These are phyloP conservation scores for Hystrix cristata DNA, from an alignment of 2,113 vertebrate species.

Conservation along the genomic window DNA sequence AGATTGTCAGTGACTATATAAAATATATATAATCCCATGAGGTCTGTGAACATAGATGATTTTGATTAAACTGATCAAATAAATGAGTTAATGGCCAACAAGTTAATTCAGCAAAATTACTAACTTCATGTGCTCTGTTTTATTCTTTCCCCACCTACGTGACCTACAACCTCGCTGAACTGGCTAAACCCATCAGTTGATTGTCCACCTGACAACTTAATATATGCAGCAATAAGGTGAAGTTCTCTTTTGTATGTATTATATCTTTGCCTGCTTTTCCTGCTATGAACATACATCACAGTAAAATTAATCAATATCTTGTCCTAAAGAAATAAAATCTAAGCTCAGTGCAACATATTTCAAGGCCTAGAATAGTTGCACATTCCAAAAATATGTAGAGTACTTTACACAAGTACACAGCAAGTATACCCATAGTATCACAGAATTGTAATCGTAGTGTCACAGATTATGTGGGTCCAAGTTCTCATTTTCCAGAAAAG, in stretches of 20 bases:
- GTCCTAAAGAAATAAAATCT: neutral
- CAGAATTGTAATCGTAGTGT: neutral
- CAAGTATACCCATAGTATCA: neutral
- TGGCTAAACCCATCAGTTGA: neutral
- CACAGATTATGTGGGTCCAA: neutral
- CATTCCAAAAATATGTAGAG: neutral
- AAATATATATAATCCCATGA: neutral
- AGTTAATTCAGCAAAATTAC: neutral
- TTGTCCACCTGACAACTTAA: neutral
- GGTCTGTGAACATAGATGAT: neutral
- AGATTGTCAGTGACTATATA: neutral
- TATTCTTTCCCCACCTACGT: neutral
- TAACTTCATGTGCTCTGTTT: neutral
- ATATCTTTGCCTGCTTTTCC: neutral
- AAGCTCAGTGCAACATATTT: neutral
- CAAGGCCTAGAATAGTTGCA: neutral
- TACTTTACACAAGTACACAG: neutral
- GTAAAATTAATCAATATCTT: neutral
- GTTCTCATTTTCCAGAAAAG: slow-evolving; percentile 21
- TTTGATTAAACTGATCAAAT: slow-evolving; percentile 38
- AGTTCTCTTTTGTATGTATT: neutral
- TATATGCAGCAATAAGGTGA: neutral
- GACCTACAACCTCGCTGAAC: neutral
- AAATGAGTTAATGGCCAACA: neutral
- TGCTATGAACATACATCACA: neutral